phyloP scores from a whole-genome alignment of 2,113 vertebrate genomes.

The Mormyrus iriodes region DNA sequence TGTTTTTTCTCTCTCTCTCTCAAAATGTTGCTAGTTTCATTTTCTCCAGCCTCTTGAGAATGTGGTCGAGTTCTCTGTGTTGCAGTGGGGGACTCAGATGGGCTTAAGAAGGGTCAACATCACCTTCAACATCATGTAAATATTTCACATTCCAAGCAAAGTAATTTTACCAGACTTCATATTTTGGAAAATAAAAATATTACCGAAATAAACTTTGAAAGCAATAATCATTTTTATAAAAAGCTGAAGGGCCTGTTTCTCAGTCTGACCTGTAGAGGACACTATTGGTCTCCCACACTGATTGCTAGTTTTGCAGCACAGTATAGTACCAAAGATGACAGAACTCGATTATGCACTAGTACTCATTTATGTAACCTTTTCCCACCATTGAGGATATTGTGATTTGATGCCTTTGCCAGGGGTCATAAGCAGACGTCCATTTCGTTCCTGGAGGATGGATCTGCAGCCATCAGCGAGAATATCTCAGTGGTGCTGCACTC shows the following conservation, averaged over 20 bases:
- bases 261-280: neutral
- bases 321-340: too few species aligned
- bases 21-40: conserved; percentile 3
- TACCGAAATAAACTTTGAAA: neutral
- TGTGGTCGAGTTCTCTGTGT: neutral
- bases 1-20: neutral
- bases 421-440: neutral
- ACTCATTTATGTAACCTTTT: neutral
- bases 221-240: neutral
- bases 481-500: neutral
- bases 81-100: neutral
- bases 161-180: neutral
- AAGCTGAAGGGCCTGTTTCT: neutral
- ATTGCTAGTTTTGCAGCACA: too few species aligned
- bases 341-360: neutral
- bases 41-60: neutral
- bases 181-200: neutral
- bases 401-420: neutral
- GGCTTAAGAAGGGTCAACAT: neutral
- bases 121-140: neutral
- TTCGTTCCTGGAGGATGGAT: neutral
- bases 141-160: neutral
- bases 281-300: neutral
- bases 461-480: neutral
- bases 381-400: neutral